phyloP scores from a whole-genome alignment of 2,888 invertebrate species.

The Ectemnius continuus region DNA sequence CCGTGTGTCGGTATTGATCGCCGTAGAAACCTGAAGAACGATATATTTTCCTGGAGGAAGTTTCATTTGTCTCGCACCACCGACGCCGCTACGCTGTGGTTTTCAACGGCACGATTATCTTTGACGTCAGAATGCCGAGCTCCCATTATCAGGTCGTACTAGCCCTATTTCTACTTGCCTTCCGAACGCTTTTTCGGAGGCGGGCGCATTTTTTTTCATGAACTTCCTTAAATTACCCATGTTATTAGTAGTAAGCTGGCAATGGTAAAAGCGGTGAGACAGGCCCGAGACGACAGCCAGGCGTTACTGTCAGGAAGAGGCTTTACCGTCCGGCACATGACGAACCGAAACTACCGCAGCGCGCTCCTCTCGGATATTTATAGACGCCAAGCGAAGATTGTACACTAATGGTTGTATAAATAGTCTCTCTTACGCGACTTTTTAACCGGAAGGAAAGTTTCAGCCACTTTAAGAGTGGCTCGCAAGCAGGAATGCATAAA shows the following conservation, averaged over 20 bases:
- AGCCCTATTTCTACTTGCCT: background rate
- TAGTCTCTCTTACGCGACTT: slow-evolving; percentile 53
- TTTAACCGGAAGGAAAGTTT: slow-evolving; percentile 59
- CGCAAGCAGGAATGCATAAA: slow-evolving; percentile 49
- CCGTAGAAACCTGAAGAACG: background rate
- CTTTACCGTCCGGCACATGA: slow-evolving; percentile 48
- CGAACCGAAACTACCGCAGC: slow-evolving; percentile 50
- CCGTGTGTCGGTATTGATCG: background rate
- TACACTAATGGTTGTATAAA: slow-evolving; percentile 60
- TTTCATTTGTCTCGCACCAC: background rate
- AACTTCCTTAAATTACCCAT: too few relatives aligned
- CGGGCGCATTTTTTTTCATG: too few relatives aligned
- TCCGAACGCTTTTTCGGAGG: background rate
- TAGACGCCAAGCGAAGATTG: slow-evolving; percentile 54
- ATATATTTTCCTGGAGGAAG: background rate
- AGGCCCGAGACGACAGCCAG: slow-evolving; percentile 53
- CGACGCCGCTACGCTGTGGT: background rate
- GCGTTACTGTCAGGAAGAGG: slow-evolving; percentile 31
- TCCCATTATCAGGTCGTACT: background rate
- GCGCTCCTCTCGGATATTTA: slow-evolving; percentile 48
- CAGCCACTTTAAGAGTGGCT: slow-evolving; percentile 49
- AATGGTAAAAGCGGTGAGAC: slow-evolving; percentile 32
- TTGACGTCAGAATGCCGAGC: background rate
- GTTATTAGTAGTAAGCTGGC: background rate
- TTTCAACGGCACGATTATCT: slow-evolving; percentile 5